phyloP scores from a whole-genome alignment of 2,113 vertebrate species.

The human (Homo sapiens) region DNA sequence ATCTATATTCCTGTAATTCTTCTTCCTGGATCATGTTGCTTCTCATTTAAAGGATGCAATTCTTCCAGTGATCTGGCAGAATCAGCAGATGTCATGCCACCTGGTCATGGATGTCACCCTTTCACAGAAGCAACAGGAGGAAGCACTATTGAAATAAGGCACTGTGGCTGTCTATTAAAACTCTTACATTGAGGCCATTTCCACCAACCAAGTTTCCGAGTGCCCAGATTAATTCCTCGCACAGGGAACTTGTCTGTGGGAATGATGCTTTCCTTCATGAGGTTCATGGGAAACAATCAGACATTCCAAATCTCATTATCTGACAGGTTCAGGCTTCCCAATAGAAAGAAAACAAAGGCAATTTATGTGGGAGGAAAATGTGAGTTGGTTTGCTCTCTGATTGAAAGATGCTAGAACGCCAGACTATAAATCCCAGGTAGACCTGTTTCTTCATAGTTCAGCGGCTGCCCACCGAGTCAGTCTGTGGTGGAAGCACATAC shows the following conservation, averaged over 20 bases:
- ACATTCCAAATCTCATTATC: slow-evolving; percentile 71
- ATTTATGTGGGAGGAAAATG: slow-evolving; percentile 77
- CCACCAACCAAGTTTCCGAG: not conserved
- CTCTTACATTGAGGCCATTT: not conserved
- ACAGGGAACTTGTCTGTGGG: slow-evolving; percentile 23
- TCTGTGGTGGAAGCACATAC: not conserved
- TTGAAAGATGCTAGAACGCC: slow-evolving; percentile 70
- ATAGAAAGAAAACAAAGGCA: slow-evolving; percentile 77
- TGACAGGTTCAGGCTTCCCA: slow-evolving; percentile 76
- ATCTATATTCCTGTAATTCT: not conserved
- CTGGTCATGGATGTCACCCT: not conserved
- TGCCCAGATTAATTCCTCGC: not conserved
- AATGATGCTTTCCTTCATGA: slow-evolving; percentile 68
- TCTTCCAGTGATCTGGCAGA: not conserved
- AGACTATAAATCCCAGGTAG: slow-evolving; percentile 71
- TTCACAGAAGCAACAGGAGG: not conserved
- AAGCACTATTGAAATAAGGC: not conserved
- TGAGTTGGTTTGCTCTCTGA: slow-evolving; percentile 80
- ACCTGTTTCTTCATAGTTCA: slow-evolving; percentile 71
- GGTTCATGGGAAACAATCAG: slow-evolving; percentile 66
- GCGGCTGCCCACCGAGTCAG: slow-evolving; percentile 61
- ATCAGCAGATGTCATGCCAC: not conserved
- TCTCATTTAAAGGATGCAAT: not conserved
- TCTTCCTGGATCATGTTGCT: not conserved
- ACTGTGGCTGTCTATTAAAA: not conserved